Evolutionary conservation across 2,888 invertebrate species (phyloP).

Genomic region (Tubulanus polymorphus): DNA sequence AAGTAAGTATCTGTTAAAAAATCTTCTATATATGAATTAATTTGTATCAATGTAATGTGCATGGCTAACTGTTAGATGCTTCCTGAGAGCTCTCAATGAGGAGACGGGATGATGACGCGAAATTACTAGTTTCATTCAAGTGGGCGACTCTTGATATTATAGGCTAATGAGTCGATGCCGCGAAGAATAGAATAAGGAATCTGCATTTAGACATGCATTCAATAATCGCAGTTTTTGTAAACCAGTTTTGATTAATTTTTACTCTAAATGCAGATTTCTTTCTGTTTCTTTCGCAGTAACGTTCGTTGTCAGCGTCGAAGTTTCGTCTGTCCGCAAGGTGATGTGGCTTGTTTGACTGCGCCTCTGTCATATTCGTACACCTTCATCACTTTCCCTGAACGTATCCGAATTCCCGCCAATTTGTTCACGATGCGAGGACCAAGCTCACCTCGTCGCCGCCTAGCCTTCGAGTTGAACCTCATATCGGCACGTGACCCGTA

Average conservation of each 20-base stretch:
- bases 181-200: too few species aligned
- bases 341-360: conserved; percentile 69
- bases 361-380: conserved; percentile 88
- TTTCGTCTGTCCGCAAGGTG: conserved; percentile 69
- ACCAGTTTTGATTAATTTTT: too few species aligned
- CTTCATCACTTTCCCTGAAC: conserved; percentile 84
- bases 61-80: too few species aligned
- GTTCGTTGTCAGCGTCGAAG: conserved; percentile 71
- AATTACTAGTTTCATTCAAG: too few species aligned
- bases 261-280: conserved; percentile 2
- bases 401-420: conserved; percentile 58
- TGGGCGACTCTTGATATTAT: too few species aligned
- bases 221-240: too few species aligned
- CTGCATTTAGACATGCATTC: too few species aligned
- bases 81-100: too few species aligned
- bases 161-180: too few species aligned
- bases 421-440: conserved; percentile 88
- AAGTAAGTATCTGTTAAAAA: conserved; percentile 26
- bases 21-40: too few species aligned
- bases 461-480: conserved; percentile 73
- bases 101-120: too few species aligned
- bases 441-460: conserved; percentile 65
- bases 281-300: conserved; percentile 23
- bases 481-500: conserved; percentile 59
- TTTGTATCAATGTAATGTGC: too few species aligned